phyloP scores from a whole-genome alignment of 2,113 vertebrate genomes.

The Pollimyrus isidori region DNA sequence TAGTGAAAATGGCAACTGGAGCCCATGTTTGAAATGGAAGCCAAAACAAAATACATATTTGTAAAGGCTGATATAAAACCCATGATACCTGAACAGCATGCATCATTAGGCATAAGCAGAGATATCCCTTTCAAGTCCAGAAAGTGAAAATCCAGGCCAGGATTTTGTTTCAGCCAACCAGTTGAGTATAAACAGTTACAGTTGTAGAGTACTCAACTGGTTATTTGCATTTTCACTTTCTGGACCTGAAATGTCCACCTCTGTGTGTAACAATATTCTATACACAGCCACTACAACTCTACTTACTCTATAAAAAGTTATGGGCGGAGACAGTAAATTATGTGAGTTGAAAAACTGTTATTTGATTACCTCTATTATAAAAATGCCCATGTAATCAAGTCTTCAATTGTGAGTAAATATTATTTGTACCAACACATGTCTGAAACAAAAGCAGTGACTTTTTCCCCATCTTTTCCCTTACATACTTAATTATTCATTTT shows the following conservation, averaged over 20 bases:
- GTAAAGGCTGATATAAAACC: neutral
- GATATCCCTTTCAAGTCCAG: neutral
- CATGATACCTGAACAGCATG: neutral
- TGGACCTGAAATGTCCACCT: neutral
- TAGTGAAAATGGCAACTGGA: neutral
- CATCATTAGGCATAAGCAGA: neutral
- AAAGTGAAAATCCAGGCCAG: neutral
- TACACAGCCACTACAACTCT: neutral
- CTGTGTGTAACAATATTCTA: neutral
- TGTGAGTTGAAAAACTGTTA: neutral
- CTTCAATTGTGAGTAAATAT: neutral
- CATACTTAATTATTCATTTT: neutral
- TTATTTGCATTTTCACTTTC: neutral
- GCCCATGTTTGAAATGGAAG: neutral
- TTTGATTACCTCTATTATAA: neutral
- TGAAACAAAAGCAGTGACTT: neutral
- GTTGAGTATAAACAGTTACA: neutral
- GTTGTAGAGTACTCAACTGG: neutral
- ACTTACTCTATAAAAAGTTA: neutral
- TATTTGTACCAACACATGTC: neutral
- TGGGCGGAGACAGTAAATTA: neutral
- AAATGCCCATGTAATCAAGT: neutral
- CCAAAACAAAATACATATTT: neutral
- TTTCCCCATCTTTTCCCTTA: neutral
- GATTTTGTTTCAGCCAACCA: neutral